Evolutionary conservation across 30 jellyfish, hydroid and myxozoan genomes (phyloP).

Genomic region (Aurelia coerulea): DNA sequence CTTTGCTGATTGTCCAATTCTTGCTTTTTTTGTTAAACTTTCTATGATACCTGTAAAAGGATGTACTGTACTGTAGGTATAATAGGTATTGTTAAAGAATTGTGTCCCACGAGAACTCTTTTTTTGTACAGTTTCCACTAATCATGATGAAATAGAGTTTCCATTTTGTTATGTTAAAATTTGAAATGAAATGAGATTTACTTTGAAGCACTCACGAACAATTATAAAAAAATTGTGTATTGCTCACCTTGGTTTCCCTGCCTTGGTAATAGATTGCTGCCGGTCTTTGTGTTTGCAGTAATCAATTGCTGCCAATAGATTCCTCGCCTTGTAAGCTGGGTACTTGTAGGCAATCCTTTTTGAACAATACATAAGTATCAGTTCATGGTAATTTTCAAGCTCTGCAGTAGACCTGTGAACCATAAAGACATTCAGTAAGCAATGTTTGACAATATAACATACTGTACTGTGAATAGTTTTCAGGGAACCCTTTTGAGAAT

Average conservation of each 20-base stretch:
- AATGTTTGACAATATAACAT: too few species aligned
- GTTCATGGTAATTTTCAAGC: conserved; percentile 3
- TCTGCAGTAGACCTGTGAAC: conserved; percentile 2
- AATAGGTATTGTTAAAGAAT: too few species aligned
- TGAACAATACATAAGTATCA: neutral
- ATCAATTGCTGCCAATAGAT: conserved; percentile 6
- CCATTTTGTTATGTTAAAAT: too few species aligned
- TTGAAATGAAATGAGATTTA: too few species aligned
- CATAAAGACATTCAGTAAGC: too few species aligned
- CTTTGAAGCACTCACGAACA: too few species aligned
- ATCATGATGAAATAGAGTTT: too few species aligned
- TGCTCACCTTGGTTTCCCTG: neutral
- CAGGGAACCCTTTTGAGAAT: too few species aligned
- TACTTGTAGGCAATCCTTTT: conserved; percentile 4
- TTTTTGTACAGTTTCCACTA: too few species aligned
- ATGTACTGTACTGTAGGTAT: neutral
- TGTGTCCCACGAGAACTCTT: too few species aligned
- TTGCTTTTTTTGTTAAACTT: neutral
- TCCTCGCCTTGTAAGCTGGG: conserved; percentile 16
- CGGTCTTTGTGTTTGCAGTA: neutral
- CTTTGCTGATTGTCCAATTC: neutral
- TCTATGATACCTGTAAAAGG: neutral
- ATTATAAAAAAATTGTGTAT: too few species aligned
- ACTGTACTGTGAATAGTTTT: too few species aligned
- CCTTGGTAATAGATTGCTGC: neutral